Evolutionary conservation across 2,888 invertebrate species (phyloP).

Genomic region (Drosophila borborema): DNA sequence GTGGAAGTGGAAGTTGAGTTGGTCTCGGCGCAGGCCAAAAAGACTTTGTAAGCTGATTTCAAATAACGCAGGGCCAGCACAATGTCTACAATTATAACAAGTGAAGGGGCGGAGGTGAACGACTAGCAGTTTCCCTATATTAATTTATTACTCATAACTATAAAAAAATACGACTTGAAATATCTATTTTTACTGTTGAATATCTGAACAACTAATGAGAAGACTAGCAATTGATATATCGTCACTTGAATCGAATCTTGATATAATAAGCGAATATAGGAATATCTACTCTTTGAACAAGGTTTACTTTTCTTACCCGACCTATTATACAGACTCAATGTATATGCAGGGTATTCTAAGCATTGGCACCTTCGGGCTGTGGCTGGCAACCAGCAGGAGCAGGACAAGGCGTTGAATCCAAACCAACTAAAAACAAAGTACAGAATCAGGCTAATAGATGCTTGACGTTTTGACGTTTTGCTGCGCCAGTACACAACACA

Average conservation of each 20-base stretch:
- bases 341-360: constrained; percentile 1
- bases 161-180: not conserved
- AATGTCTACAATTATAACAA: constrained; percentile 29
- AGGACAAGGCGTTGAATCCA: constrained; percentile 46
- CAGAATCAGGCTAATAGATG: constrained; percentile 75
- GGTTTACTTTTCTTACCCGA: not conserved
- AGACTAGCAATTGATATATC: too few species aligned
- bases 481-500: constrained; percentile 53
- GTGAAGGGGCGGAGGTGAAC: not conserved
- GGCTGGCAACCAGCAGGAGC: constrained; percentile 32
- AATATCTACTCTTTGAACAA: too few species aligned
- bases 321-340: not conserved
- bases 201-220: not conserved
- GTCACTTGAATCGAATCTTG: too few species aligned
- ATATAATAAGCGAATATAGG: not conserved
- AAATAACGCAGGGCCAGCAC: constrained; percentile 53
- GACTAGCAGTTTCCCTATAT: not conserved
- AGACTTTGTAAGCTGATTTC: constrained; percentile 66
- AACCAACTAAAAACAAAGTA: constrained; percentile 32
- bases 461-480: constrained; percentile 80
- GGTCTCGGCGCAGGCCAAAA: constrained; percentile 5
- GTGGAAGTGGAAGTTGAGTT: constrained; percentile 47
- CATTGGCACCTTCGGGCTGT: constrained; percentile 31
- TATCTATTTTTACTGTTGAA: not conserved
- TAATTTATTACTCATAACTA: too few species aligned